These are phyloP conservation scores for Hyalella azteca DNA, from an alignment of 2,888 invertebrate species.

Conservation along the genomic window DNA sequence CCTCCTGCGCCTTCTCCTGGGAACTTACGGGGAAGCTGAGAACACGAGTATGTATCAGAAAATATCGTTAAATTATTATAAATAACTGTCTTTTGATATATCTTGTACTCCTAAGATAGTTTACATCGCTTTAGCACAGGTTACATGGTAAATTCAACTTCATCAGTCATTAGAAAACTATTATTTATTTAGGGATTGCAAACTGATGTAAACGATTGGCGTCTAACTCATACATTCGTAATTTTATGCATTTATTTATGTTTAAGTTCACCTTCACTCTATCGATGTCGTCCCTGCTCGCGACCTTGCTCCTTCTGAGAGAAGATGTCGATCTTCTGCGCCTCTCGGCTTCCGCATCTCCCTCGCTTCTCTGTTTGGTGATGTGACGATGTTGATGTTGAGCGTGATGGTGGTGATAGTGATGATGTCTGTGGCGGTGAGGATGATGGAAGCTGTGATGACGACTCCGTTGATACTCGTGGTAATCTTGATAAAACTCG, in stretches of 20 bases:
- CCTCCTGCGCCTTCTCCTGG: conserved; percentile 37
- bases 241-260: not conserved
- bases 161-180: too few relatives aligned
- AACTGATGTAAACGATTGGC: too few relatives aligned
- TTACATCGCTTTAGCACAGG: too few relatives aligned
- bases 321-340: not conserved
- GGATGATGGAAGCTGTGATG: conserved; percentile 39
- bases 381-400: conserved; percentile 38
- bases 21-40: conserved; percentile 6
- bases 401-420: conserved; percentile 33
- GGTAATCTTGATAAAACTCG: conserved; percentile 22
- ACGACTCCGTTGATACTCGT: conserved; percentile 6
- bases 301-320: not conserved
- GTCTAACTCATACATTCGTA: too few relatives aligned
- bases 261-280: not conserved
- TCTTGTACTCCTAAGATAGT: too few relatives aligned
- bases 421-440: conserved; percentile 40
- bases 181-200: too few relatives aligned
- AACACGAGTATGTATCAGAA: too few relatives aligned
- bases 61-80: not conserved
- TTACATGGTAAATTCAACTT: too few relatives aligned
- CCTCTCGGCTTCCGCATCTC: not conserved
- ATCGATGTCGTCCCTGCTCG: conserved; percentile 7
- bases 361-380: conserved; percentile 36
- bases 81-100: too few relatives aligned